Conservation (phyloP, 2,797 vertebrate species). For the Tokudaia tokunoshimensis region DNA sequence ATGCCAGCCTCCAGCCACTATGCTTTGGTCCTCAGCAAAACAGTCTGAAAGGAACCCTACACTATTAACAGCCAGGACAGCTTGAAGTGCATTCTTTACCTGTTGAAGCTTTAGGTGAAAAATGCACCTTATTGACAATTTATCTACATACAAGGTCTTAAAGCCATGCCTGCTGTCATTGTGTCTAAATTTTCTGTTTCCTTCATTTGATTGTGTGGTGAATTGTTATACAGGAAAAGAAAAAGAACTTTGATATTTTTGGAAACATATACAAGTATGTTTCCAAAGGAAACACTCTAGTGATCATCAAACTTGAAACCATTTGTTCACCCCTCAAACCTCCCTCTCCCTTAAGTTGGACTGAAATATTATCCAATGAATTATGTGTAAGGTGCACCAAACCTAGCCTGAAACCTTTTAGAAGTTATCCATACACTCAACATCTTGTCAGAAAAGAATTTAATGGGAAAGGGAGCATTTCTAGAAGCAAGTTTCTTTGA, state of each 20-base stretch:
- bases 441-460: neutral
- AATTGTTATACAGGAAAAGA: neutral
- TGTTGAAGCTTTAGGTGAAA: neutral
- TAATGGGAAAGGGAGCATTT: neutral
- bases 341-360: neutral
- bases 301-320: neutral
- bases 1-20: neutral
- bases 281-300: neutral
- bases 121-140: neutral
- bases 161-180: neutral
- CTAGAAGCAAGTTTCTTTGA: slow-evolving; percentile 24
- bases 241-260: neutral
- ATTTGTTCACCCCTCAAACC: neutral
- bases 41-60: neutral
- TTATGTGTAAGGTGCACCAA: neutral
- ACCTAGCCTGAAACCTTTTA: neutral
- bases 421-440: neutral
- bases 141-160: neutral
- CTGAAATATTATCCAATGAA: neutral
- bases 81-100: neutral
- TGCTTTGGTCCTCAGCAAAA: neutral
- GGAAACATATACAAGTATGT: neutral
- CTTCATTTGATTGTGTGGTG: neutral
- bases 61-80: fast-evolving
- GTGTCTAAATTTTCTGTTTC: neutral